A percentile compares a stretch with the other conserved stretches of the same genome.
phyloP scores from a whole-genome alignment of 2,113 vertebrate genomes.

The Periophthalmodon schlosseri region DNA sequence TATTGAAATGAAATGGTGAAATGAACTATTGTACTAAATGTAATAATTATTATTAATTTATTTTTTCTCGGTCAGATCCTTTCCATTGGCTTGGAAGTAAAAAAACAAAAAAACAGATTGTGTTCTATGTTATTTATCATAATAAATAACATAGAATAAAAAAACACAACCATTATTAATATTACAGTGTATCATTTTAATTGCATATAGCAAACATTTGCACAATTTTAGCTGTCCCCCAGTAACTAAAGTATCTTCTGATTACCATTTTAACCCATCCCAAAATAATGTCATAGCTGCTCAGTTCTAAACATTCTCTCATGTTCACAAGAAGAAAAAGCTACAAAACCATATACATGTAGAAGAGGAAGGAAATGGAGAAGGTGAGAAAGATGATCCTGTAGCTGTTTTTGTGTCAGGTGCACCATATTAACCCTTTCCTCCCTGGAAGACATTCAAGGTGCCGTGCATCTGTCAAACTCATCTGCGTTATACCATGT shows the following conservation, averaged over 20 bases:
- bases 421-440: slow-evolving; percentile 13
- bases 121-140: too few species aligned
- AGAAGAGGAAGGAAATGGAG: background rate
- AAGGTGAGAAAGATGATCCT: background rate
- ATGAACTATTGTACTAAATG: too few species aligned
- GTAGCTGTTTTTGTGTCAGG: background rate
- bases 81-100: too few species aligned
- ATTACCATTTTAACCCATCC: background rate
- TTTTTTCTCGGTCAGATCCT: too few species aligned
- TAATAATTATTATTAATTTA: too few species aligned
- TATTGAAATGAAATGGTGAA: background rate
- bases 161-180: too few species aligned
- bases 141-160: too few species aligned
- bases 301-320: background rate
- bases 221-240: too few species aligned
- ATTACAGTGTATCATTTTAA: too few species aligned
- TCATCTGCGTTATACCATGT: slow-evolving; percentile 52
- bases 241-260: too few species aligned
- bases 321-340: background rate
- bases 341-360: background rate
- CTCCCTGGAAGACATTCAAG: slow-evolving; percentile 11
- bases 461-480: slow-evolving; percentile 17
- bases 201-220: too few species aligned
- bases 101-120: too few species aligned
- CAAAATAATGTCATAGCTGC: background rate